Evolutionary conservation across 2,888 invertebrate species (phyloP), one percentile per base, ranked within the genome.

Genomic region (Anoplius nigerrimus): DNA sequence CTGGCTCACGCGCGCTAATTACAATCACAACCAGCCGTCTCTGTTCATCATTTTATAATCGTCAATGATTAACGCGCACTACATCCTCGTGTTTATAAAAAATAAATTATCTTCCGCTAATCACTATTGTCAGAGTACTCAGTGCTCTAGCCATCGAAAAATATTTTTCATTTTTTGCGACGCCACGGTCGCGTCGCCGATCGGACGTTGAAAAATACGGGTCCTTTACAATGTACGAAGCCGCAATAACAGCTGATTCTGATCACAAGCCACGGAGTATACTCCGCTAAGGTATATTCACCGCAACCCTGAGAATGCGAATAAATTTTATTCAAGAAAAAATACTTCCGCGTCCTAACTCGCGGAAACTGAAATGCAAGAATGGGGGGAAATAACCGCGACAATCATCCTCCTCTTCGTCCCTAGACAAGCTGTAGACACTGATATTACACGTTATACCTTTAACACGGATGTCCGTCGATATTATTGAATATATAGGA

Each of bases 21-120:
- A 34, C 34, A 34, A 5, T 5, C 4, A 34, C 34, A 46, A 56
- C 42, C 21, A 51, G 62, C 62, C 42, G 21, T 62, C 55, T 2
- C 22, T 53, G 3, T 52, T 52, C 54, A 71, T 34, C 54, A 65
- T 54, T 63, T 63, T 63, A 27, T n/a, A 24, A 46, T 43, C 48
- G 52, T 52, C 18, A 13, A 18, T 18, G 22, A 51, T 8, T 59
- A 18, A 6, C 43, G 53, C 21, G 46, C 57, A 6, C 18, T 18
- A 54, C 48, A 62, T 57, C 51, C 20, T 16, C 5, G 16, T 62
- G n/a, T 24, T 27, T 69, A 74, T 76, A 16, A 76, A 76, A 76
- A 76, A 76, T 76, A 76, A 76, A 69, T 70, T 54, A 34, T 43
- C 55, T 66, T 66, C 64, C 62, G 60, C 46, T 64, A 74, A 62